These are phyloP conservation scores for Sebastes iracundus DNA, from an alignment of 2,797 vertebrate species.

Conservation along the genomic window DNA sequence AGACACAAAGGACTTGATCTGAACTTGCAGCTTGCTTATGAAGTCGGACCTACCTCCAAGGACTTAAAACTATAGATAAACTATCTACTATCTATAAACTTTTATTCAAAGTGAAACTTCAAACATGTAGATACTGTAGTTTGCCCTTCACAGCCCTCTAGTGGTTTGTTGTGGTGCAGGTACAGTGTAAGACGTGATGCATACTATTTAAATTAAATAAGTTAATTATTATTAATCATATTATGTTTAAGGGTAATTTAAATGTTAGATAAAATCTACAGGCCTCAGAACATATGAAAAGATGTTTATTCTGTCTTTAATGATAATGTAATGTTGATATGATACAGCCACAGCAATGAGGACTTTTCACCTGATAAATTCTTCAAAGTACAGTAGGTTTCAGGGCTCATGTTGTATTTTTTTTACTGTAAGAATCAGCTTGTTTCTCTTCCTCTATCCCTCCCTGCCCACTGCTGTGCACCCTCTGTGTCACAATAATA, in stretches of 20 bases:
- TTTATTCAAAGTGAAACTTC: too few relatives aligned
- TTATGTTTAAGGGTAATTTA: background rate
- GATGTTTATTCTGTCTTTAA: background rate
- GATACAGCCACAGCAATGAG: background rate
- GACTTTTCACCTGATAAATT: background rate
- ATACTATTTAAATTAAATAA: background rate
- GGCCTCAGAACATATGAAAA: background rate
- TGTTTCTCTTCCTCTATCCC: background rate
- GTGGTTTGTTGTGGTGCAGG: background rate
- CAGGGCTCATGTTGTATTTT: background rate
- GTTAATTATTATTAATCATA: too few relatives aligned
- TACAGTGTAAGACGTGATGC: background rate
- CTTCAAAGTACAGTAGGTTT: background rate
- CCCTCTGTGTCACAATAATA: background rate
- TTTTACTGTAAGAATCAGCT: background rate
- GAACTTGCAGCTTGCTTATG: background rate
- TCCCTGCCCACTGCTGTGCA: background rate
- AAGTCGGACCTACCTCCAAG: background rate
- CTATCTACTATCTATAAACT: background rate
- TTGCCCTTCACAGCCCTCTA: conserved; percentile 18
- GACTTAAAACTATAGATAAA: background rate
- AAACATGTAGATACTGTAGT: background rate
- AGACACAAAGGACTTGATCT: background rate
- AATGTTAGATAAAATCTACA: background rate
- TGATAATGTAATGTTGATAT: background rate